A percentile compares a stretch with the other conserved stretches of the same genome.
These are phyloP conservation scores for Pyrgilauda ruficollis DNA, from an alignment of 2,113 vertebrate species.

Conservation along the genomic window DNA sequence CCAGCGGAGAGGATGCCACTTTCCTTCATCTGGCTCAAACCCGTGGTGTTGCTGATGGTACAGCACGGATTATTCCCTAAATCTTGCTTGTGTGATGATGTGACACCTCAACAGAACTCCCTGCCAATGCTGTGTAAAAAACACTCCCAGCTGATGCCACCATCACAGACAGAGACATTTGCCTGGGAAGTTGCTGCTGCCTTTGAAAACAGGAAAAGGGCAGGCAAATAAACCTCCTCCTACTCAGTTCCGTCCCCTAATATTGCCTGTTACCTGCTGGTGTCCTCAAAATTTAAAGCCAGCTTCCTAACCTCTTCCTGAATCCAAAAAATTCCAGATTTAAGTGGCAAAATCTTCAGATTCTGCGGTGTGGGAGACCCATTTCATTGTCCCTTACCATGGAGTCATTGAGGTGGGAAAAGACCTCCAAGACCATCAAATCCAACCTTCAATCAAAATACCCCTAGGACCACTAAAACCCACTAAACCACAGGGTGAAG, in stretches of 20 bases:
- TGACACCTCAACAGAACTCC: slow-evolving; percentile 51
- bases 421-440: background rate
- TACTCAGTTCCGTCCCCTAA: background rate
- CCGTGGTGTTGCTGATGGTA: slow-evolving; percentile 26
- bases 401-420: background rate
- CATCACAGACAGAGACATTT: background rate
- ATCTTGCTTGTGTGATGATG: background rate
- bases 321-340: background rate
- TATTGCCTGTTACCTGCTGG: background rate
- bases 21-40: slow-evolving; percentile 34
- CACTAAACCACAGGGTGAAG: background rate
- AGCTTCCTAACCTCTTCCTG: background rate
- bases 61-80: slow-evolving; percentile 42
- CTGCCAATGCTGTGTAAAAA: slow-evolving; percentile 38
- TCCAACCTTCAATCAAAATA: background rate
- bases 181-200: background rate
- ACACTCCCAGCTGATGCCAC: background rate
- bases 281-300: background rate
- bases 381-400: background rate
- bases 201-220: slow-evolving; percentile 11
- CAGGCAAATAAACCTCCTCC: background rate
- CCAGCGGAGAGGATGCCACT: background rate
- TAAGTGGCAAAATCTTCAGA: background rate
- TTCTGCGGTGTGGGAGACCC: background rate
- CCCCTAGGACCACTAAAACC: too few relatives aligned